These are phyloP conservation scores for Paralvinella palmiformis DNA, from an alignment of 1,140 invertebrate species.

Conservation along the genomic window DNA sequence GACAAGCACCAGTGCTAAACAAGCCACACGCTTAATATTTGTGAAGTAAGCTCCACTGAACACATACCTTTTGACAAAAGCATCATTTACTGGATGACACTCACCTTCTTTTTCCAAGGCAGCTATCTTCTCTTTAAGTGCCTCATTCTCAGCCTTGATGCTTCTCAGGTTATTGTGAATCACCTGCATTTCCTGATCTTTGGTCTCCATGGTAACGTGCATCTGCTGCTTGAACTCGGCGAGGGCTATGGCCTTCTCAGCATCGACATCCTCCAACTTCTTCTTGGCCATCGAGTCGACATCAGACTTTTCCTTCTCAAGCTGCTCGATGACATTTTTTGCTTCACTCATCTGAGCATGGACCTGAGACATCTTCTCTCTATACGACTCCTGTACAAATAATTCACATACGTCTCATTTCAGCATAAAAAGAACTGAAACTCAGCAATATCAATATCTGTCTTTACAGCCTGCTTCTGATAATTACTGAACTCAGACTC, in stretches of 20 bases:
- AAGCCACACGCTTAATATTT: too few species aligned
- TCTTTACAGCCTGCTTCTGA: too few species aligned
- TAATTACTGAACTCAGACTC: too few species aligned
- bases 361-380: slow-evolving; percentile 25
- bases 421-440: too few species aligned
- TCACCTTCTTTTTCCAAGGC: slow-evolving; percentile 38
- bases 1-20: too few species aligned
- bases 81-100: too few species aligned
- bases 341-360: slow-evolving; percentile 42
- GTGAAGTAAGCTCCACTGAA: too few species aligned
- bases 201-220: slow-evolving; percentile 55
- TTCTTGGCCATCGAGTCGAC: slow-evolving; percentile 36
- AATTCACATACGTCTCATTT: not conserved
- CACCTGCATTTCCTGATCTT: slow-evolving; percentile 51
- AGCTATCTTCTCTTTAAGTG: slow-evolving; percentile 50
- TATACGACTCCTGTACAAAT: slow-evolving; percentile 1
- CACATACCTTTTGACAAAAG: too few species aligned
- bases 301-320: slow-evolving; percentile 38
- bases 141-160: slow-evolving; percentile 19
- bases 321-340: slow-evolving; percentile 37
- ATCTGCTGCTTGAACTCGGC: slow-evolving; percentile 36
- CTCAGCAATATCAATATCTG: too few species aligned
- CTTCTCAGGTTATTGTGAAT: slow-evolving; percentile 6
- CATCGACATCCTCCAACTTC: slow-evolving; percentile 40
- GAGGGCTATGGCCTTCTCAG: slow-evolving; percentile 37